Base-by-base conservation (phyloP, 2,113 vertebrate genomes). In the Pedionomus torquatus region DNA sequence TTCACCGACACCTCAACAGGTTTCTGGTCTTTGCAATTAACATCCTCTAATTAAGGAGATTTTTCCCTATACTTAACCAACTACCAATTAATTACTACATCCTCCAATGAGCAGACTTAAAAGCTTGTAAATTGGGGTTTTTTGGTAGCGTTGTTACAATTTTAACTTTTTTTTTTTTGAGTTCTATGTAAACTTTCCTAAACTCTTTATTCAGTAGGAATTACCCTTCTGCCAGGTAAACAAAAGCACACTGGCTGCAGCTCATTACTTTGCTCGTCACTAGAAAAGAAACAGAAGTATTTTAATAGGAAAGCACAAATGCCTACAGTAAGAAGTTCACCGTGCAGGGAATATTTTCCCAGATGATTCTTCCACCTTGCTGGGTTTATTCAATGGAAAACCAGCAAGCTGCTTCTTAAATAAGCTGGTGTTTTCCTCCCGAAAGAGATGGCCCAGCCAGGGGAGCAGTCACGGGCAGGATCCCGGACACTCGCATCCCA, bases 401-500 rank as follows among this genome's bases (percentile, higher is more conserved):
- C 2, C 64, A 64, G 72, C 43, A 8, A 81, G 57, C 23, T 61
- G 30, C 49, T 82, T 25, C 84, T 58, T 8, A n/a, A 89, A 63
- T 16, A 63, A 57, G 43, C 20, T 3, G 11, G 20, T 2, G 4
- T n/a, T 21, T 71, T 13, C 66, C 80, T 52, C 44, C 89, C 3
- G 1, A 10, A 43, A 60, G 48, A 55, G 23, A 19, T 23, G 3
- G 52, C 16, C 4, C 35, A 26, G 8, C 2, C 6, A 39, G 51
- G 54, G 1, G 5, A 58, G 46, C 23, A 28, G 51, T 2, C 10
- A 25, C 68, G n/a, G 58, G 8, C 71, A 46, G 4, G 11, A n/a
- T 30, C 57, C 7, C 1, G 0, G 11, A 26, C 49, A 5, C 19
- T 33, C 61, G 1, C 41, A 5, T 19, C 35, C 54, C 1, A 1